These are phyloP conservation scores for Microtus ochrogaster DNA, from an alignment of 2,113 vertebrate genomes.

Conservation along the genomic window DNA sequence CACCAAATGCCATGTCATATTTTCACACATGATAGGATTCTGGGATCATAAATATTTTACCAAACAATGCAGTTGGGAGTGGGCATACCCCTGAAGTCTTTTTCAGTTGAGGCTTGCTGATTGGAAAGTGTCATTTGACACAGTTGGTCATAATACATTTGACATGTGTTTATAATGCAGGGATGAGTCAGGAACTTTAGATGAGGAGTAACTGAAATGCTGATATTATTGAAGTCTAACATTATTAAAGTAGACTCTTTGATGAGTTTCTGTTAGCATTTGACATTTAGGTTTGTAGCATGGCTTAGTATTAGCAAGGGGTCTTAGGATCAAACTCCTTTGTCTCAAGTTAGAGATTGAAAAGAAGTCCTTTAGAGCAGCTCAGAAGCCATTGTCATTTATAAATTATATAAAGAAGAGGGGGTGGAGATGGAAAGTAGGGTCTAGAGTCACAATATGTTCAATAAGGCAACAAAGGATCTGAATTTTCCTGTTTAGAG, in stretches of 20 bases:
- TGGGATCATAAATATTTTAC: conserved; percentile 59
- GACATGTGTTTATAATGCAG: conserved; percentile 44
- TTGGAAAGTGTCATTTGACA: conserved; percentile 58
- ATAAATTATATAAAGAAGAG: background rate
- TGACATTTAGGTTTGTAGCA: conserved; percentile 59
- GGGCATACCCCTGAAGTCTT: background rate
- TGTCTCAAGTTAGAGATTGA: background rate
- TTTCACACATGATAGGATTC: conserved; percentile 10
- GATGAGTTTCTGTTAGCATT: conserved; percentile 39
- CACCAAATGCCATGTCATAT: conserved; percentile 7
- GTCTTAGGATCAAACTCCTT: background rate
- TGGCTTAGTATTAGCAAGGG: background rate
- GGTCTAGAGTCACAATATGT: background rate
- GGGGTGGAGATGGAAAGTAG: background rate
- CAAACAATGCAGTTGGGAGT: conserved; percentile 33
- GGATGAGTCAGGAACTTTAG: conserved; percentile 53
- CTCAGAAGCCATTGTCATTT: background rate
- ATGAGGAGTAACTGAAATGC: conserved; percentile 53
- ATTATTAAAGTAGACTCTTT: background rate
- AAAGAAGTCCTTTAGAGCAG: background rate
- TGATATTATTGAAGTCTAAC: conserved; percentile 68
- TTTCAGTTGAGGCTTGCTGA: conserved; percentile 64
- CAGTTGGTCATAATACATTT: conserved; percentile 23
- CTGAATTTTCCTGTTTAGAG: conserved; percentile 1
- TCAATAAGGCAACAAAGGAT: background rate